phyloP scores from a whole-genome alignment of 2,113 vertebrate genomes.

The Rhinichthys klamathensis region DNA sequence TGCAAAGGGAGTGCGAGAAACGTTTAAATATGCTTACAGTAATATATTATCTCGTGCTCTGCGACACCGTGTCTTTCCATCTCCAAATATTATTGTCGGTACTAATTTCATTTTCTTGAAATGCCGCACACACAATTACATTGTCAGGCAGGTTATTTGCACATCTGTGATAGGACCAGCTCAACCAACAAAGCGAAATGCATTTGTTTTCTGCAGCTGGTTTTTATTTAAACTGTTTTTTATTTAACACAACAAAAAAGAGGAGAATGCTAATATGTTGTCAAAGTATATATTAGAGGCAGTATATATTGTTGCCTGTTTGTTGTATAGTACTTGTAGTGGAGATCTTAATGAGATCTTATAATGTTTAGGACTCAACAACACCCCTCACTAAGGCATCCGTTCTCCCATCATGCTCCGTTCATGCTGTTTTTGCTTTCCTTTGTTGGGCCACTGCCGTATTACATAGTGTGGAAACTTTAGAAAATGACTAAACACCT shows the following conservation, averaged over 20 bases:
- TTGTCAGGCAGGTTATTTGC: slow-evolving; percentile 25
- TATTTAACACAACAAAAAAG: neutral
- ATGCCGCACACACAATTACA: slow-evolving; percentile 3
- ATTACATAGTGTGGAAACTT: slow-evolving; percentile 22
- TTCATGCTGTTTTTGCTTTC: neutral
- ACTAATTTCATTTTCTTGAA: slow-evolving; percentile 27
- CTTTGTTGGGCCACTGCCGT: slow-evolving; percentile 14
- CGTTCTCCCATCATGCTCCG: neutral
- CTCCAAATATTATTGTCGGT: slow-evolving; percentile 19
- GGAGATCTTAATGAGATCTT: slow-evolving; percentile 8
- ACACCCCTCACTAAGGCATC: neutral
- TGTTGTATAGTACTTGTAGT: slow-evolving; percentile 3
- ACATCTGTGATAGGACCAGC: slow-evolving; percentile 1
- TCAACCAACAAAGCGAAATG: neutral
- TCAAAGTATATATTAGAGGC: neutral
- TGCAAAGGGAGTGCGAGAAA: neutral
- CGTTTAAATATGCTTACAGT: slow-evolving; percentile 26
- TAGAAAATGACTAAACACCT: slow-evolving; percentile 23
- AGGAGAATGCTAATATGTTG: neutral
- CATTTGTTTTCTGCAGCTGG: slow-evolving; percentile 7
- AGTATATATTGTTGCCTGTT: neutral
- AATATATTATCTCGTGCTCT: slow-evolving; percentile 13
- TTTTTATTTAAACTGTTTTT: neutral
- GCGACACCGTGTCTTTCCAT: neutral
- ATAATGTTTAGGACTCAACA: slow-evolving; percentile 1